Percentiles rank a stretch among this genome's conserved stretches.
Evolutionary conservation across 2,113 vertebrate species (phyloP).

Genomic region (Lanius ludovicianus): DNA sequence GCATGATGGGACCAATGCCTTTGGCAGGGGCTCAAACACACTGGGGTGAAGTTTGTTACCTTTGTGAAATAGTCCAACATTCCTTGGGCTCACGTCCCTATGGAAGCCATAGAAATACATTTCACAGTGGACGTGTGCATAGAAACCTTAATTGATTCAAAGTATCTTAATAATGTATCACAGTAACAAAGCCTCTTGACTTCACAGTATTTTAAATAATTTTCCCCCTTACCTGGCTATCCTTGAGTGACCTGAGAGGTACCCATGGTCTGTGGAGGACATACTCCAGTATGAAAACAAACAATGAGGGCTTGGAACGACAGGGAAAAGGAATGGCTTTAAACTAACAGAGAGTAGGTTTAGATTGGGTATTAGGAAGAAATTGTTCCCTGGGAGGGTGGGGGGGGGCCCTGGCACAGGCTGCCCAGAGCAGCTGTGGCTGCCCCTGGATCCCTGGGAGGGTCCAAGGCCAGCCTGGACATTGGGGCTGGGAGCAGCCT

Average conservation of each 20-base stretch:
- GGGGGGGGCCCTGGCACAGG: background rate
- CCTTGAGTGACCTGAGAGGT: background rate
- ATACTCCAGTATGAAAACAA: background rate
- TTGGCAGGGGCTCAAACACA: background rate
- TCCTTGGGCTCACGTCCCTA: background rate
- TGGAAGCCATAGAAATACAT: background rate
- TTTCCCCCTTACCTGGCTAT: background rate
- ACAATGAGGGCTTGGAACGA: background rate
- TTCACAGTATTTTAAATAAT: background rate
- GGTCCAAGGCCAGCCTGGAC: background rate
- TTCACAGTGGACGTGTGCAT: background rate
- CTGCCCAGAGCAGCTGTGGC: background rate
- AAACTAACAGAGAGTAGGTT: background rate
- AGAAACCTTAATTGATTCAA: background rate
- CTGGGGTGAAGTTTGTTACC: background rate
- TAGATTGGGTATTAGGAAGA: background rate
- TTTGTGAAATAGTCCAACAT: background rate
- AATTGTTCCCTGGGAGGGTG: background rate
- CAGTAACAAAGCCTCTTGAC: background rate
- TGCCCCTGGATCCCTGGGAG: background rate
- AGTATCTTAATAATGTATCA: background rate
- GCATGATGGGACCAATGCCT: background rate
- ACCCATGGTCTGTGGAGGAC: accelerated
- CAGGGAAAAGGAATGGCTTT: background rate
- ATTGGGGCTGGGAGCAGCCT: background rate